Conservation (phyloP, 1,140 invertebrate genomes). For the Caerostris darwini region DNA sequence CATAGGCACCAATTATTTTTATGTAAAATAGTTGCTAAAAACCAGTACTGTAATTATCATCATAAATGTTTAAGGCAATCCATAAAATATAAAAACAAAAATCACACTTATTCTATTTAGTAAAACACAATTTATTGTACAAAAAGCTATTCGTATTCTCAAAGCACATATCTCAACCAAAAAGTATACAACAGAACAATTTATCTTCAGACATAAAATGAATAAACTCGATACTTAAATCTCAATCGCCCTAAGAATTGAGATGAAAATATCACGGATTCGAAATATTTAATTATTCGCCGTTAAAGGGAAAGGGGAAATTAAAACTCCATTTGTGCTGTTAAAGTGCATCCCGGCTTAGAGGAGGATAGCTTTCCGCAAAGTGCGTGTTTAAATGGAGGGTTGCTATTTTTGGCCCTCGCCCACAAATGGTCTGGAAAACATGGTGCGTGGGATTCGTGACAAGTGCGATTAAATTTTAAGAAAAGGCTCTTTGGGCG, state of each 20-base stretch:
- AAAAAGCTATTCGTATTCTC: too few relatives aligned
- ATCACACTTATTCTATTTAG: too few relatives aligned
- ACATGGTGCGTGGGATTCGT: neutral
- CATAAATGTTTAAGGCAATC: too few relatives aligned
- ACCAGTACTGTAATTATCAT: too few relatives aligned
- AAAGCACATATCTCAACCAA: neutral
- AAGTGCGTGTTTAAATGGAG: neutral
- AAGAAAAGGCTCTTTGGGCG: neutral
- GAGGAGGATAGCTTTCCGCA: neutral
- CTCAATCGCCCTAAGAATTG: neutral
- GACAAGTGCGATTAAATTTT: neutral
- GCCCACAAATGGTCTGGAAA: neutral
- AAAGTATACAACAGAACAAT: neutral
- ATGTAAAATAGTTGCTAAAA: too few relatives aligned
- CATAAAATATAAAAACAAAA: too few relatives aligned
- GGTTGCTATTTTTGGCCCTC: neutral
- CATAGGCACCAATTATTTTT: too few relatives aligned
- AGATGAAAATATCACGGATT: neutral
- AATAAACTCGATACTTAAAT: neutral
- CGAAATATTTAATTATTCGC: slow-evolving; percentile 8
- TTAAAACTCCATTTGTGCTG: slow-evolving; percentile 16
- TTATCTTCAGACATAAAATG: neutral
- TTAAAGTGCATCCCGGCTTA: neutral
- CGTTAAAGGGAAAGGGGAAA: neutral
- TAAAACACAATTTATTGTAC: too few relatives aligned